phyloP scores from a whole-genome alignment of 1,140 invertebrate species.

The Drosophila saltans region DNA sequence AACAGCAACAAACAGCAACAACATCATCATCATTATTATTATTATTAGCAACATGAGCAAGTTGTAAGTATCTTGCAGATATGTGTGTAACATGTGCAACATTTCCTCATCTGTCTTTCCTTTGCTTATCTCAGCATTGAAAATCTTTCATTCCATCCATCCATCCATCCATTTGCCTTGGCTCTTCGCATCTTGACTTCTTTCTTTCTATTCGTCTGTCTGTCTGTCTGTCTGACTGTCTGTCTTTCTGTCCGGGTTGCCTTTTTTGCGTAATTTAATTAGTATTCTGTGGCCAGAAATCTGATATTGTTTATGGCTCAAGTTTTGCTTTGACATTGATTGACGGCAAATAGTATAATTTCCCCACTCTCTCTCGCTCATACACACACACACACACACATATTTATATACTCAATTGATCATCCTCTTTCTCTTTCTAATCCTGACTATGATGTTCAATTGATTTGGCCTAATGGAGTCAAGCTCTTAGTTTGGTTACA shows the following conservation, averaged over 20 bases:
- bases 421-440: neutral
- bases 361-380: slow-evolving; percentile 1
- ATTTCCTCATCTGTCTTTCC: slow-evolving; percentile 23
- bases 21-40: slow-evolving; percentile 41
- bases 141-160: slow-evolving; percentile 39
- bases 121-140: slow-evolving; percentile 51
- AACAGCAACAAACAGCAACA: slow-evolving; percentile 33
- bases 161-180: neutral
- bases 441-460: slow-evolving; percentile 33
- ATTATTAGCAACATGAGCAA: slow-evolving; percentile 49
- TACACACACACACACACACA: neutral
- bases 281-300: slow-evolving; percentile 80
- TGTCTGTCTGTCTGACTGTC: neutral
- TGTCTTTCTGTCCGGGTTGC: slow-evolving; percentile 21
- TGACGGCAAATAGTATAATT: slow-evolving; percentile 69
- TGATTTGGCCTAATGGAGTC: slow-evolving; percentile 40
- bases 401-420: no score
- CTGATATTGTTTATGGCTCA: slow-evolving; percentile 80
- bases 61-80: slow-evolving; percentile 46
- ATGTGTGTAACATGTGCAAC: slow-evolving; percentile 30
- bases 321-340: slow-evolving; percentile 78
- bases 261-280: slow-evolving; percentile 80
- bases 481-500: slow-evolving; percentile 19
- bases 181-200: slow-evolving; percentile 47
- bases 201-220: neutral